Percentiles rank a stretch among this genome's conserved stretches.
Evolutionary conservation across 2,113 vertebrate species (phyloP).

Genomic region (Arvicanthis niloticus): DNA sequence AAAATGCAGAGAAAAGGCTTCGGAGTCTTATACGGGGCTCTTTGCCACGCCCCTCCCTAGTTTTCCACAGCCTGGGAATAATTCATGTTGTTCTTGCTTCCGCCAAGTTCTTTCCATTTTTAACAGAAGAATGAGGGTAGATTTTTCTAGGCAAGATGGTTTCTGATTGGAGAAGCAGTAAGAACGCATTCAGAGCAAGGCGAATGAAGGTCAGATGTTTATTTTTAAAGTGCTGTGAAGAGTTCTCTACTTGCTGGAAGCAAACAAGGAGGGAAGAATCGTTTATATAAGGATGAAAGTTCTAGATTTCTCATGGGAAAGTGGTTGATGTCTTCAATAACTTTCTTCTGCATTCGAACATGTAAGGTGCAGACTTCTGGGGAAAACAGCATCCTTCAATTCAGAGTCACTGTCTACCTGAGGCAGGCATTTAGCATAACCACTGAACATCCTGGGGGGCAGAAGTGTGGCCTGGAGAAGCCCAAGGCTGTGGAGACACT

Average conservation of each 20-base stretch:
- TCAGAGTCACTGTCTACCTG: background rate
- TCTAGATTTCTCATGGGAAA: slow-evolving; percentile 76
- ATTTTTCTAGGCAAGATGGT: slow-evolving; percentile 53
- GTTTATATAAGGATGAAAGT: slow-evolving; percentile 48
- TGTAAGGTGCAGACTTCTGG: background rate
- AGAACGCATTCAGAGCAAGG: slow-evolving; percentile 7
- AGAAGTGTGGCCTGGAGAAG: background rate
- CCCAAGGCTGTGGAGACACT: background rate
- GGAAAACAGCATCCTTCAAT: slow-evolving; percentile 5
- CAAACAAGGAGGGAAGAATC: slow-evolving; percentile 64
- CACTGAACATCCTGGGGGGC: background rate
- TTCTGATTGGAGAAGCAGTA: slow-evolving; percentile 50
- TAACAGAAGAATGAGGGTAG: background rate
- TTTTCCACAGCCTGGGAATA: slow-evolving; percentile 17
- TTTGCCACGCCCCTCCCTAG: background rate
- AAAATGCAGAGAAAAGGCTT: background rate
- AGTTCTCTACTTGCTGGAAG: slow-evolving; percentile 61
- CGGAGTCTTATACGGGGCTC: background rate
- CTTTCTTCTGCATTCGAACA: background rate
- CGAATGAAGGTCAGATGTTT: slow-evolving; percentile 51
- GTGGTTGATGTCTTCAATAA: slow-evolving; percentile 58
- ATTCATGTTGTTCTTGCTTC: background rate
- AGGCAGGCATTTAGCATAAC: background rate
- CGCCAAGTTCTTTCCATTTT: background rate
- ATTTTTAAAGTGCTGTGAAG: slow-evolving; percentile 64